Evolutionary conservation across 2,888 invertebrate genomes (phyloP).

Genomic region (Pyrocoelia pectoralis): DNA sequence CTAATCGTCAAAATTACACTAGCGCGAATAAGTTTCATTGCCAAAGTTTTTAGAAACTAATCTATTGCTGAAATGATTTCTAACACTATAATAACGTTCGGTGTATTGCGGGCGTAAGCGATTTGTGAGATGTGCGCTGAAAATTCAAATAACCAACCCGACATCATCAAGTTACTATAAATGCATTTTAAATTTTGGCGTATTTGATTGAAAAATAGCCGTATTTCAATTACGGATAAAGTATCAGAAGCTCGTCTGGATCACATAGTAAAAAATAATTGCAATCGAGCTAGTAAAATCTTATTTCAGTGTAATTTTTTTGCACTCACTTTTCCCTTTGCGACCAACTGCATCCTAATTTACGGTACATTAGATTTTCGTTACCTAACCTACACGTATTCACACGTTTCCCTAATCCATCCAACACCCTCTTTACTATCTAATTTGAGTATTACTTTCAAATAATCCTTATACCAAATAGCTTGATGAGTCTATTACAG

Average conservation of each 20-base stretch:
- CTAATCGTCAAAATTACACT: too few relatives aligned
- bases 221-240: neutral
- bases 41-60: too few relatives aligned
- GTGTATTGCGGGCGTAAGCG: too few relatives aligned
- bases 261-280: neutral
- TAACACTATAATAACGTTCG: too few relatives aligned
- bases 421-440: neutral
- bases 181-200: neutral
- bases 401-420: neutral
- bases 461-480: slow-evolving; percentile 1
- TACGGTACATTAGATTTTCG: slow-evolving; percentile 1
- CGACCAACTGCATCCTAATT: neutral
- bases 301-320: neutral
- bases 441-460: slow-evolving; percentile 1
- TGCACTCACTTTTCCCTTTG: neutral
- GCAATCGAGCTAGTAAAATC: neutral
- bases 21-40: too few relatives aligned
- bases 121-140: too few relatives aligned
- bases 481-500: neutral
- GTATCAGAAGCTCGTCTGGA: neutral
- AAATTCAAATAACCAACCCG: too few relatives aligned
- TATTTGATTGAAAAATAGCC: neutral
- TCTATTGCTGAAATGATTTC: too few relatives aligned
- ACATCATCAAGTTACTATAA: too few relatives aligned
- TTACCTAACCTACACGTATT: neutral